Base-by-base conservation (phyloP, 92 coral and sea anemone genomes). In the Porites lobata region DNA sequence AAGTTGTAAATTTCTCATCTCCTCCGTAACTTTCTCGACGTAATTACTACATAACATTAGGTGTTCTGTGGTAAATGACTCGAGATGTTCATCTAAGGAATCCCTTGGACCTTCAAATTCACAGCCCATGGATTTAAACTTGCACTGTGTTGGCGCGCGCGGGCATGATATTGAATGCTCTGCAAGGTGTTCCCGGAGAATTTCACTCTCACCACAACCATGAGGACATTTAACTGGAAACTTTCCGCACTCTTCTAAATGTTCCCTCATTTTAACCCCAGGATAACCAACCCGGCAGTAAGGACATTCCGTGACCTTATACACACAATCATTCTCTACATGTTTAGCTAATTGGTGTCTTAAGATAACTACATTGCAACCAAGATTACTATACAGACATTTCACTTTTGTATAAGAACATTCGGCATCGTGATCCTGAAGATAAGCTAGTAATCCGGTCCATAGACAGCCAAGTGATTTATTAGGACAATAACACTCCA, bases 401-500 rank as follows among this genome's bases (percentile, higher is more conserved):
- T 82, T 65, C 52, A 95, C 94, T 86, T 87, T 87, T 17, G 86
- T 70, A 84, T 90, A 92, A 58, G 96, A 89, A 59, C 98, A 95
- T 67, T 72, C 87, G 3, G 69, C 56, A 26, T 78, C 83, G 71
- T 89, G 96, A n/a, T 78, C 89, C 47, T 77, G 63, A 2, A 91
- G 90, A 18, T 75, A 20, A 8, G 75, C 83, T 7, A 95, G 50
- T 53, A 80, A 57, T 14, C 96, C 99, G 1, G n/a, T 62, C 99
- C 99, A 96, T 8, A 14, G 65, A 81, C 99, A 96, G 13, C 99
- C 99, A 24, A 70, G 63, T 1, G 78, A 65, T 75, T 90, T 93
- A 59, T 92, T 79, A 1, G 74, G 85, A 51, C 99, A 96, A 66
- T 81, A 93, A 56, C 98, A 92, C 38, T 83, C 83, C 64, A 95